Base-by-base conservation (phyloP, 2,888 invertebrate genomes). In the Cephus rjabovi region DNA sequence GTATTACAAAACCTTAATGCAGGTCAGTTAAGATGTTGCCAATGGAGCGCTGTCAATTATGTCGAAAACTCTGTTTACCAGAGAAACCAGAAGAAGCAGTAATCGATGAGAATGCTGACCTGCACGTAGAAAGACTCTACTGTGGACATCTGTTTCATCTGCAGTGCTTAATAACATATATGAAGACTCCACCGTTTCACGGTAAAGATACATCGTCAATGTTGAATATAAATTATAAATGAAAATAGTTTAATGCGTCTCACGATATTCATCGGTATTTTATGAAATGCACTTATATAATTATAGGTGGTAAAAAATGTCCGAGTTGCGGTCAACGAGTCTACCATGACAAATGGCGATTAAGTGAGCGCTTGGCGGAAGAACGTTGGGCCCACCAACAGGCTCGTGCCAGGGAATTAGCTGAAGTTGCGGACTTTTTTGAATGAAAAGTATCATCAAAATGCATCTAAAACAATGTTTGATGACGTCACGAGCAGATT, bases 311-410 rank as follows among this genome's bases (percentile, higher is more conserved):
- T 79, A 96, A 96, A 89, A 93, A 93, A 81, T 96, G 96, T 88
- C 93, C 94, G 15, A 85, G 84, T 23, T 96, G 96, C 88, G 93
- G 93, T 11, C 92, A 94, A 83, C 93, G 93, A 84, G 94, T 96
- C 80, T 95, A 94, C 84, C 96, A 96, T 87, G 95, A 95, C 83
- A 95, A 95, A 86, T 96, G 95, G 95, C 94, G 94, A 77, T 90
- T 95, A 9, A 93, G 94, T 76, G 94, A 95, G 35, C 94, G 94
- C 87, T 91, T 95, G 56, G 95, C 95, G 0, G 96, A 96, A 90
- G 94, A 94, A 75, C 93, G 96, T 75, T 96, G 96, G 96, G 96
- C 96, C 2, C 96, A 96, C 87, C 94, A 95, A 86, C 95, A 96
- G 89, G 96, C 96, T 3, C 93, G 95, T 77, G 93, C 94, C 84